Percentiles rank a stretch among this genome's conserved stretches.
phyloP scores from a whole-genome alignment of 2,888 invertebrate genomes.

The Himalopsyche kuldschensis region DNA sequence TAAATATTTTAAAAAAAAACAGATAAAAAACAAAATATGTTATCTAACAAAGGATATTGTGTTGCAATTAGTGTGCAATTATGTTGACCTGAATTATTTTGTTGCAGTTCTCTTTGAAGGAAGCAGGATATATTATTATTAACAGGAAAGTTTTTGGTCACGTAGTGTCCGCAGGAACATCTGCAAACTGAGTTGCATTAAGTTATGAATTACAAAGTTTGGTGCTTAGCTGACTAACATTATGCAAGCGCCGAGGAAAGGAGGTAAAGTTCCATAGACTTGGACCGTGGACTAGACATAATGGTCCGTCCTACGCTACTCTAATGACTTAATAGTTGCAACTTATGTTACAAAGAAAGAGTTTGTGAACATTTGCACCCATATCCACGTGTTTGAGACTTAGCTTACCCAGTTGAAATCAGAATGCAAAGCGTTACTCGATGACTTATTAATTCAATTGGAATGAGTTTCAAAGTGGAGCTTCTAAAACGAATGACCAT shows the following conservation, averaged over 20 bases:
- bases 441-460: not conserved
- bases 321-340: conserved; percentile 39
- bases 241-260: conserved; percentile 27
- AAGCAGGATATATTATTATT: conserved; percentile 11
- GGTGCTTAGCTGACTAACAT: conserved; percentile 36
- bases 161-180: conserved; percentile 33
- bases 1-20: too few relatives aligned
- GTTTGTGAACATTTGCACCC: conserved; percentile 4
- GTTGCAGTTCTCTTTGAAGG: not conserved
- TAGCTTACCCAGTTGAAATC: not conserved
- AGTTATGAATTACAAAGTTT: conserved; percentile 40
- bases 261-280: conserved; percentile 32
- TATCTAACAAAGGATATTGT: not conserved
- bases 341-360: conserved; percentile 30
- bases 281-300: conserved; percentile 28
- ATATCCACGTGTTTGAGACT: conserved; percentile 2
- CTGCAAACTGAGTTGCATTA: conserved; percentile 31
- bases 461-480: not conserved
- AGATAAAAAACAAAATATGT: too few relatives aligned
- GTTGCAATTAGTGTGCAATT: not conserved
- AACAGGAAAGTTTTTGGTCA: conserved; percentile 33
- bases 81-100: not conserved
- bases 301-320: conserved; percentile 30
- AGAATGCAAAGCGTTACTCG: not conserved
- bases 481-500: too few relatives aligned